These are phyloP conservation scores for Callochromis pleurospilus DNA, from an alignment of 2,113 vertebrate species.

Conservation along the genomic window DNA sequence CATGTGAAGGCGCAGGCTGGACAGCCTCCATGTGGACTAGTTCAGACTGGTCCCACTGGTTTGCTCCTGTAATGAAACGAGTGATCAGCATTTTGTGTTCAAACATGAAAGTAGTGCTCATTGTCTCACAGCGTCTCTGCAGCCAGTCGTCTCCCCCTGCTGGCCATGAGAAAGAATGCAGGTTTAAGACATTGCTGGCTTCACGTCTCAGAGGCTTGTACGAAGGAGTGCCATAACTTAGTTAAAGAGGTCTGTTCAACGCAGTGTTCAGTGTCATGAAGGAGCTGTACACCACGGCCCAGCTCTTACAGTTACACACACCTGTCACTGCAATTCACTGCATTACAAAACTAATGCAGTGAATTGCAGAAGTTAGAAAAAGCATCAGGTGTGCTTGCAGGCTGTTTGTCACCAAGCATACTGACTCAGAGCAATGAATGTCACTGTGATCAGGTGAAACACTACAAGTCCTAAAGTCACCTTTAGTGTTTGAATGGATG, in stretches of 20 bases:
- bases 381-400: too few relatives aligned
- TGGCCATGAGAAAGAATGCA: not conserved
- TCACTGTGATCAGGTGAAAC: not conserved
- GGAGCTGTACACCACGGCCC: not conserved
- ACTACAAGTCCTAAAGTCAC: not conserved
- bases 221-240: accelerated
- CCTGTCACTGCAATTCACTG: too few relatives aligned
- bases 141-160: not conserved
- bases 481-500: not conserved
- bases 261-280: not conserved
- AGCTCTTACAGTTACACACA: not conserved
- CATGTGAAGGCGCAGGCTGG: not conserved
- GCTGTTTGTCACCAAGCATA: too few relatives aligned
- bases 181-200: not conserved
- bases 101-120: not conserved
- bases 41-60: not conserved
- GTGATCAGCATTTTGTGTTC: not conserved
- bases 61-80: not conserved
- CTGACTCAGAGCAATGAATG: too few relatives aligned
- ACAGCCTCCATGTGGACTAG: not conserved
- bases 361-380: too few relatives aligned
- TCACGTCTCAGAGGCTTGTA: not conserved
- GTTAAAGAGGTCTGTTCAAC: not conserved
- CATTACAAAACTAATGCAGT: too few relatives aligned
- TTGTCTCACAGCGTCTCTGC: not conserved